Percentiles rank a stretch among this genome's conserved stretches.
Conservation (phyloP, 2,888 invertebrate genomes). For the Leptogaster cylindrica region DNA sequence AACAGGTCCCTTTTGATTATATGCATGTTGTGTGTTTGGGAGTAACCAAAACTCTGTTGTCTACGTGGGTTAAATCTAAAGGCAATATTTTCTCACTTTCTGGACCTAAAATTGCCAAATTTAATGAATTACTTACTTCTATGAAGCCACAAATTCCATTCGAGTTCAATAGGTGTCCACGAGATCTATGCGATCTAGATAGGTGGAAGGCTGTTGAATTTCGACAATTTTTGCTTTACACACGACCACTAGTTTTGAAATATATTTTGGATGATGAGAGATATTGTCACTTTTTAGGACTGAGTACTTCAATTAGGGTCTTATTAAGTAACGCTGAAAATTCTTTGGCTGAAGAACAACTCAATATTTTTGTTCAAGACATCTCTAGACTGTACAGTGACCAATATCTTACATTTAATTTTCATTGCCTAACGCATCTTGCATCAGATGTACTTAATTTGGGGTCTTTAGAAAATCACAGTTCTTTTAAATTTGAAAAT, state of each 20-base stretch:
- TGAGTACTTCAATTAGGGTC: conserved; percentile 45
- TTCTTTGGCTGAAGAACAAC: not conserved
- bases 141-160: not conserved
- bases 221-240: conserved; percentile 38
- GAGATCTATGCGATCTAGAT: not conserved
- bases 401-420: conserved; percentile 40
- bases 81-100: not conserved
- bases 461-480: conserved; percentile 37
- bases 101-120: not conserved
- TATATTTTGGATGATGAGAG: conserved; percentile 12
- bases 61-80: too few species aligned
- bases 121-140: not conserved
- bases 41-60: conserved; percentile 1
- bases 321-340: conserved; percentile 27
- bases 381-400: conserved; percentile 41
- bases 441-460: conserved; percentile 25
- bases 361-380: conserved; percentile 12
- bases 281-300: conserved; percentile 48
- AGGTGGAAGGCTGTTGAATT: conserved; percentile 47
- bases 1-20: conserved; percentile 8
- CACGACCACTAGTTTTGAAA: conserved; percentile 22
- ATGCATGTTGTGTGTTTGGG: conserved; percentile 20
- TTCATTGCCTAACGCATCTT: conserved; percentile 42
- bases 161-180: conserved; percentile 12
- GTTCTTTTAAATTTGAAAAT: conserved; percentile 43